Base-by-base conservation (phyloP, 2,797 vertebrate species). In the Peromyscus aztecus region DNA sequence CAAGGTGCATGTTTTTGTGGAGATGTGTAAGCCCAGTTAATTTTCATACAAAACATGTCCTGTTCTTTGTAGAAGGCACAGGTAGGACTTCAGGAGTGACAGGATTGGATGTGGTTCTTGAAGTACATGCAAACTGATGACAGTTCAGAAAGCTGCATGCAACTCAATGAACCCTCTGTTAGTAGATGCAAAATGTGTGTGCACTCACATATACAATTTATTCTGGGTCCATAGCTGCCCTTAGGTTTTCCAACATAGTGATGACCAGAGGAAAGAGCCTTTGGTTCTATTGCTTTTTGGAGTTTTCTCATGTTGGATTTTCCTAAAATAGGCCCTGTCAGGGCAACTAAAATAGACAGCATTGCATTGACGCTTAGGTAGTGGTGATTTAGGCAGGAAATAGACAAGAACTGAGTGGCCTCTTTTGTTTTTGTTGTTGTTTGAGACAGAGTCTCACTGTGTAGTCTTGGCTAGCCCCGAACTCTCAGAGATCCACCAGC, bases 271-370 rank as follows among this genome's bases (percentile, higher is more conserved):
- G 61, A 46, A 49, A 23, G 40, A 78, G 61, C n/a, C 86, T 83
- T 43, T 75, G 71, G 34, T 61, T 37, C 67, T 92, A 23, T 37
- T 89, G 89, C 52, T 87, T 91, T 82, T 91, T 93, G 94, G 69
- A 61, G 21, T 91, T 83, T 97, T 90, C 46, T 93, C 8, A 67
- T 69, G 31, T 8, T 88, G n/a, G 0, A 21, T 34, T 40, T 92
- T 84, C 95, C 86, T 80, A 91, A 96, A 92, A 59, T 84, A 82
- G 77, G 63, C 4, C 43, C 40, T 80, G 14, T 69, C 67, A 24
- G 52, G 63, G 34, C 69, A 87, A 4, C 90, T 91, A 88, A 82
- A 96, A n/a, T 89, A 84, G 78, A 55, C 13, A 78, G 49, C 27
- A 77, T 73, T 91, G 43, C 16, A 63, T 0, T 88, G 65, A 63